These are phyloP conservation scores for Brachyhypopomus occidentalis DNA, from an alignment of 2,113 vertebrate genomes.

Conservation along the genomic window DNA sequence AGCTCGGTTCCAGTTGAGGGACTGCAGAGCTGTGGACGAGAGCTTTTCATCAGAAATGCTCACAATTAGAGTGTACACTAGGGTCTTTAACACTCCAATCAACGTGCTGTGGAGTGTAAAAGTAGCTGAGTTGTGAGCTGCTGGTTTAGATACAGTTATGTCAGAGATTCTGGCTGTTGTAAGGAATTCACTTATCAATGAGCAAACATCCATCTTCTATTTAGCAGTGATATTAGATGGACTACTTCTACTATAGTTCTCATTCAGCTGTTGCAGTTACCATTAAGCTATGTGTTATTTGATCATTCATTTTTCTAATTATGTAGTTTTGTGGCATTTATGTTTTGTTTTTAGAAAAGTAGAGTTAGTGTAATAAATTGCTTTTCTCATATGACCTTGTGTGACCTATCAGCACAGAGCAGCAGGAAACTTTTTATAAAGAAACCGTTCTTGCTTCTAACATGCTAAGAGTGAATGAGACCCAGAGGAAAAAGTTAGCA, in stretches of 20 bases:
- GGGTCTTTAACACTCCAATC: constrained; percentile 19
- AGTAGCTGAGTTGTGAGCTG: neutral
- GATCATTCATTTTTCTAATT: neutral
- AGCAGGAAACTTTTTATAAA: neutral
- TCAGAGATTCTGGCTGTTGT: neutral
- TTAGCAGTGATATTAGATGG: neutral
- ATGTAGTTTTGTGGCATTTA: neutral
- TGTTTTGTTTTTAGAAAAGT: neutral
- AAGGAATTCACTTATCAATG: neutral
- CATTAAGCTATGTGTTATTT: neutral
- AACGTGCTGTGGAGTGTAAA: constrained; percentile 1
- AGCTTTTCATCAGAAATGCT: constrained; percentile 41
- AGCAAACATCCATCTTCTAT: neutral
- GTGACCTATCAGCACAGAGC: neutral
- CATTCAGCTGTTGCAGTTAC: neutral
- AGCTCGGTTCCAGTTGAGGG: constrained; percentile 32
- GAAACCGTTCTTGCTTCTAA: neutral
- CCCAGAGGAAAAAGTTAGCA: neutral
- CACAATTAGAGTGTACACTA: constrained; percentile 32
- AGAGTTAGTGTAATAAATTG: neutral
- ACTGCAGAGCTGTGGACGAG: constrained; percentile 22
- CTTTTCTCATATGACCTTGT: neutral
- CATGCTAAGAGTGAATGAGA: neutral
- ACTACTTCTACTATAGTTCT: neutral
- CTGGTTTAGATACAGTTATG: neutral